Conservation (phyloP, 2,113 vertebrate genomes). For the Emberiza fucata region DNA sequence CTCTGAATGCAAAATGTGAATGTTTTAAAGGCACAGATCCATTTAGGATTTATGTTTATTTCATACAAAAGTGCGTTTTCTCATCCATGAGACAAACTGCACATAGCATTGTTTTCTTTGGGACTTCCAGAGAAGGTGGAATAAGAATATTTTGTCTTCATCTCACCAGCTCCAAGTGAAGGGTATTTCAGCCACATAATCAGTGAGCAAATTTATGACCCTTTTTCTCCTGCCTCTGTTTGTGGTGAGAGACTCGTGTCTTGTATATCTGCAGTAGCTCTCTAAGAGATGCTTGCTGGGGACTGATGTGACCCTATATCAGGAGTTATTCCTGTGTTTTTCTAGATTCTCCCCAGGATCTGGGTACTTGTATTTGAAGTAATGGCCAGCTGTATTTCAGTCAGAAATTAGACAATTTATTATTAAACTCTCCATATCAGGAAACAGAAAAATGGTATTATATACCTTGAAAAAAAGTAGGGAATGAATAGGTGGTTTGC, state of each 20-base stretch:
- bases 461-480: background rate
- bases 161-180: background rate
- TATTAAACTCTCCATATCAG: background rate
- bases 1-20: background rate
- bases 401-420: background rate
- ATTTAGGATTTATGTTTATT: background rate
- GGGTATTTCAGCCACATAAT: background rate
- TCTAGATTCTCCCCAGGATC: background rate
- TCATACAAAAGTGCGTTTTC: rapidly evolving
- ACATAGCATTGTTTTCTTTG: background rate
- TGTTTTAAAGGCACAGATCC: background rate
- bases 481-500: background rate
- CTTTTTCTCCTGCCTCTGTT: background rate
- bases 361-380: background rate
- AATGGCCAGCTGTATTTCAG: background rate
- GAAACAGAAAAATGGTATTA: background rate
- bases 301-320: background rate
- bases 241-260: background rate
- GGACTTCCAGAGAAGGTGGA: background rate
- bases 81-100: background rate
- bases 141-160: background rate
- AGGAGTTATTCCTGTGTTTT: background rate
- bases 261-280: background rate
- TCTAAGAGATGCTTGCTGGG: background rate
- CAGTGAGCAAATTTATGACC: background rate